phyloP scores from a whole-genome alignment of 2,797 vertebrate species.

The Coregonus suidteri region DNA sequence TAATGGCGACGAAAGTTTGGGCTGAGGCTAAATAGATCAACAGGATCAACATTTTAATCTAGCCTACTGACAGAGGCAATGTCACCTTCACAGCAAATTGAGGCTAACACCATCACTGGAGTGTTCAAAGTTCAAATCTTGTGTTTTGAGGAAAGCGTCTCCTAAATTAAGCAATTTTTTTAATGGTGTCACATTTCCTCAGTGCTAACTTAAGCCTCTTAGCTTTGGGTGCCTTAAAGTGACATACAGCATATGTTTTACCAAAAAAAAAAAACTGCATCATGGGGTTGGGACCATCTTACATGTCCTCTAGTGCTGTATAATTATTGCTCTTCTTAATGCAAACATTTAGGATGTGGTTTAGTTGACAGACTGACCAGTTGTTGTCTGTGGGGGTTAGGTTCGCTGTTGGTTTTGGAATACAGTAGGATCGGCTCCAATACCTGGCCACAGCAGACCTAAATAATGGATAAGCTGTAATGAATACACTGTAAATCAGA shows the following conservation, averaged over 20 bases:
- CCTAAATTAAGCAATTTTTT: neutral
- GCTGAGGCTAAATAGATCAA: no score
- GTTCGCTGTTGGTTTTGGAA: neutral
- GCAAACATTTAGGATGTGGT: no score
- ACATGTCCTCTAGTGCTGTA: no score
- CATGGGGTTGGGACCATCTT: no score
- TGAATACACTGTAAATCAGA: slow-evolving; percentile 62
- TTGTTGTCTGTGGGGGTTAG: neutral
- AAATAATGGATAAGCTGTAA: slow-evolving; percentile 62
- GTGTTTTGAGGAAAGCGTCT: neutral
- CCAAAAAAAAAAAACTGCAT: no score
- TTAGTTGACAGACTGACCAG: neutral
- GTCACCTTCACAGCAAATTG: neutral
- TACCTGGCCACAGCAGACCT: slow-evolving; percentile 41
- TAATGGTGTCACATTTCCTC: neutral
- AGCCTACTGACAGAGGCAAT: no score
- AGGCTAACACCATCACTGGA: neutral
- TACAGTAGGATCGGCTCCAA: slow-evolving; percentile 23
- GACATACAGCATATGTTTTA: no score
- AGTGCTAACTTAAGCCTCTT: no score
- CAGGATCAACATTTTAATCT: no score
- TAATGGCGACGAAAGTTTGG: no score
- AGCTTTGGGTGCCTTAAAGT: no score
- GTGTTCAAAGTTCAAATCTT: neutral
- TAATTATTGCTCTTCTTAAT: no score